phyloP scores from a whole-genome alignment of 1,140 invertebrate genomes.

The Diorhabda sublineata region DNA sequence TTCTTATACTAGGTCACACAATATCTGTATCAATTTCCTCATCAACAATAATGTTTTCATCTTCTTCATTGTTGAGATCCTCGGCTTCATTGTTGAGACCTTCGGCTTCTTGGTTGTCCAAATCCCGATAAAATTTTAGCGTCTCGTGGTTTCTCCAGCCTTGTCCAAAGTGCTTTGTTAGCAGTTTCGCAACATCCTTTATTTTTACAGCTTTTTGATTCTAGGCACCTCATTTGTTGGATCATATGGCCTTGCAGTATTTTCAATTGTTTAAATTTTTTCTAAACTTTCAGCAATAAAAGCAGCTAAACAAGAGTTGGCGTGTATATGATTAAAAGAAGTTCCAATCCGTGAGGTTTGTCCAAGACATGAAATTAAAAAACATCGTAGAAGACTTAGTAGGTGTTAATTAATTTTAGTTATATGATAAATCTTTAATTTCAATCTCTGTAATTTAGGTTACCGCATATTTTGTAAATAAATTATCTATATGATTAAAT shows the following conservation, averaged over 20 bases:
- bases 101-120: neutral
- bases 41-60: too few relatives aligned
- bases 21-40: too few relatives aligned
- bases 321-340: constrained; percentile 56
- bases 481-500: too few relatives aligned
- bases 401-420: neutral
- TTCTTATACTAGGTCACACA: too few relatives aligned
- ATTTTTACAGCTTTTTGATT: neutral
- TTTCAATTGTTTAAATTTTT: neutral
- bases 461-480: too few relatives aligned
- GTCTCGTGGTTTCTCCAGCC: neutral
- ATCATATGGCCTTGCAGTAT: neutral
- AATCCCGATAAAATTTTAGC: neutral
- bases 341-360: neutral
- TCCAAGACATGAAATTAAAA: neutral
- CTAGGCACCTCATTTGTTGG: neutral
- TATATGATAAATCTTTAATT: neutral
- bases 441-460: too few relatives aligned
- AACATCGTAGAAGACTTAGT: neutral
- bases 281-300: constrained; percentile 57
- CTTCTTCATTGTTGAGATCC: neutral
- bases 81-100: neutral
- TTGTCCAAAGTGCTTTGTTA: too few relatives aligned
- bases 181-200: neutral
- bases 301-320: constrained; percentile 61